phyloP scores from a whole-genome alignment of 2,797 vertebrate species.

The Sylvilagus floridanus region DNA sequence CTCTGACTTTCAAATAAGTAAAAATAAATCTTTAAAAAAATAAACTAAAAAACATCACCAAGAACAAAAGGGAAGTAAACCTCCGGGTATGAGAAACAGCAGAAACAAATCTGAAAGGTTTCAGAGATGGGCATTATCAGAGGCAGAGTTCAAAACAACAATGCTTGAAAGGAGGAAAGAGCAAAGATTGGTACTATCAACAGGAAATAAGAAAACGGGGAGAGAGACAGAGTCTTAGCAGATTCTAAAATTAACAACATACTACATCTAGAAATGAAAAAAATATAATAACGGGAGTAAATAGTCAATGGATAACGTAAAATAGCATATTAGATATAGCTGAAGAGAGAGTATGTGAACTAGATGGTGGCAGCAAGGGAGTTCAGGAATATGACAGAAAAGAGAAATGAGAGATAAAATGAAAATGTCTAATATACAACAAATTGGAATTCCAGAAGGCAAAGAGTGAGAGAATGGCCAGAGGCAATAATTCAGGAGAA shows the following conservation, averaged over 20 bases:
- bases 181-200: neutral
- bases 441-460: neutral
- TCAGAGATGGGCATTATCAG: neutral
- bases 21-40: neutral
- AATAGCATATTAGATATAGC: neutral
- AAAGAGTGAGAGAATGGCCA: neutral
- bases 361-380: neutral
- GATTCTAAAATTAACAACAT: slow-evolving; percentile 39
- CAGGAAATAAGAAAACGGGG: neutral
- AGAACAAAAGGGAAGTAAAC: neutral
- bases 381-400: neutral
- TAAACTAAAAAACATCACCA: neutral
- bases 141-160: neutral
- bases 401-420: neutral
- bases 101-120: neutral
- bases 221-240: neutral
- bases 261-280: slow-evolving; percentile 15
- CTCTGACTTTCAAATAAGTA: neutral
- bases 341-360: slow-evolving; percentile 26
- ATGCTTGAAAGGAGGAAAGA: neutral
- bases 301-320: neutral
- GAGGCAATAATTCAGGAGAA: slow-evolving; percentile 10
- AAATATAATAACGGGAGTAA: neutral
- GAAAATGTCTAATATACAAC: neutral
- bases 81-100: neutral